Conservation (phyloP, 2,113 vertebrate genomes). For the Ifrita kowaldi region DNA sequence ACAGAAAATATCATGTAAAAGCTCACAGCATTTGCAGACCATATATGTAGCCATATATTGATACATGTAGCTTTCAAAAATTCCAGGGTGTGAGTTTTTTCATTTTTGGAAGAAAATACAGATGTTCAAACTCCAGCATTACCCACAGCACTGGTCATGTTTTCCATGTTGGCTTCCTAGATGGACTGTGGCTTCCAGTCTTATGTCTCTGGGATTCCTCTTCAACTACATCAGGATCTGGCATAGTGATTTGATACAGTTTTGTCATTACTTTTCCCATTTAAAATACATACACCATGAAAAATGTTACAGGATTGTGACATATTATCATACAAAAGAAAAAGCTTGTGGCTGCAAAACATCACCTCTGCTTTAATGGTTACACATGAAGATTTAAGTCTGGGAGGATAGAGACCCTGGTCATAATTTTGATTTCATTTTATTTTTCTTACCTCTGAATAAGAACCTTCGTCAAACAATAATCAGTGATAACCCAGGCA, state of each 20-base stretch:
- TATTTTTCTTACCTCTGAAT: not conserved
- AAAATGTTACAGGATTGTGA: not conserved
- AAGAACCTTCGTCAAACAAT: not conserved
- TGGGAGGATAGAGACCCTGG: not conserved
- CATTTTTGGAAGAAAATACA: not conserved
- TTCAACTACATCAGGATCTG: constrained; percentile 23
- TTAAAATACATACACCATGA: not conserved
- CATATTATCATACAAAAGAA: not conserved
- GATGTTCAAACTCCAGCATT: not conserved
- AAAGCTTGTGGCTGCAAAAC: not conserved
- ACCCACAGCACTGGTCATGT: not conserved
- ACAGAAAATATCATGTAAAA: not conserved
- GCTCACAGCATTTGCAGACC: not conserved
- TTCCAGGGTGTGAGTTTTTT: not conserved
- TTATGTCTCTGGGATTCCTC: constrained; percentile 8
- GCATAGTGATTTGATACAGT: not conserved
- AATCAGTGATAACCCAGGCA: not conserved
- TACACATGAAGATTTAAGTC: not conserved
- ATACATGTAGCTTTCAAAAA: constrained; percentile 3
- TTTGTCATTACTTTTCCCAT: not conserved
- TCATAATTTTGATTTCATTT: not conserved
- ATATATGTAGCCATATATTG: too few relatives aligned
- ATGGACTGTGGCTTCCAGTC: not conserved
- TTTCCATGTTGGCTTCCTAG: constrained; percentile 38
- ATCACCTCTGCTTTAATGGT: not conserved